Evolutionary conservation across 2,888 invertebrate genomes (phyloP).

Genomic region (Nesidiocoris tenuis): DNA sequence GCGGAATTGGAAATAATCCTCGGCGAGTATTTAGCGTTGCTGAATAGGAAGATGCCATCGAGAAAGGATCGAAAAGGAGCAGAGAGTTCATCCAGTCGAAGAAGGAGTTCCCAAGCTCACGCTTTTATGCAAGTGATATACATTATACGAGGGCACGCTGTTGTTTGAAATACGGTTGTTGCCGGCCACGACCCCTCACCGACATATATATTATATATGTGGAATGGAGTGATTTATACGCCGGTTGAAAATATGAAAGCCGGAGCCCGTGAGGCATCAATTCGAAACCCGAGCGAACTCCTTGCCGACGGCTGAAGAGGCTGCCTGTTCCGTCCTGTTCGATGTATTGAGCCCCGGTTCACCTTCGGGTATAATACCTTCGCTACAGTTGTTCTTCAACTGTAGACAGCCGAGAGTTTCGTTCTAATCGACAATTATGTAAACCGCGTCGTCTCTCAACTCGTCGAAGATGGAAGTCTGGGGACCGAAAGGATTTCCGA

Average conservation of each 20-base stretch:
- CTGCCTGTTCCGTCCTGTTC: neutral
- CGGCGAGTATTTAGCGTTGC: slow-evolving; percentile 20
- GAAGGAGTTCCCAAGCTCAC: slow-evolving; percentile 40
- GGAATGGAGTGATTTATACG: slow-evolving; percentile 45
- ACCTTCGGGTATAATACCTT: neutral
- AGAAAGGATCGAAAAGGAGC: slow-evolving; percentile 8
- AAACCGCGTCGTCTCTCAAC: slow-evolving; percentile 24
- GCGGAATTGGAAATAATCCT: slow-evolving; percentile 7
- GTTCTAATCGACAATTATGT: slow-evolving; percentile 41
- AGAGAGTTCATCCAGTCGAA: slow-evolving; percentile 15
- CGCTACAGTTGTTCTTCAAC: neutral
- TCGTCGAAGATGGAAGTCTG: neutral
- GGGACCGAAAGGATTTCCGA: too few relatives aligned
- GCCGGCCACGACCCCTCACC: slow-evolving; percentile 44
- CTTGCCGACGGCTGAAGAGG: neutral
- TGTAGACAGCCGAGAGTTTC: slow-evolving; percentile 17
- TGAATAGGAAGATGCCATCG: slow-evolving; percentile 19
- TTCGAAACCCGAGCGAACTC: slow-evolving; percentile 25
- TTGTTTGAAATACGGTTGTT: slow-evolving; percentile 47
- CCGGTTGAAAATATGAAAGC: slow-evolving; percentile 47
- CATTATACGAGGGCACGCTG: slow-evolving; percentile 47
- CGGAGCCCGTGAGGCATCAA: slow-evolving; percentile 44
- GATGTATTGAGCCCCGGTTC: neutral
- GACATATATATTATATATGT: slow-evolving; percentile 48
- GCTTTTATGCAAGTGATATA: slow-evolving; percentile 48